Conservation (phyloP, 2,797 vertebrate species). For the Melanotaenia nigrans region DNA sequence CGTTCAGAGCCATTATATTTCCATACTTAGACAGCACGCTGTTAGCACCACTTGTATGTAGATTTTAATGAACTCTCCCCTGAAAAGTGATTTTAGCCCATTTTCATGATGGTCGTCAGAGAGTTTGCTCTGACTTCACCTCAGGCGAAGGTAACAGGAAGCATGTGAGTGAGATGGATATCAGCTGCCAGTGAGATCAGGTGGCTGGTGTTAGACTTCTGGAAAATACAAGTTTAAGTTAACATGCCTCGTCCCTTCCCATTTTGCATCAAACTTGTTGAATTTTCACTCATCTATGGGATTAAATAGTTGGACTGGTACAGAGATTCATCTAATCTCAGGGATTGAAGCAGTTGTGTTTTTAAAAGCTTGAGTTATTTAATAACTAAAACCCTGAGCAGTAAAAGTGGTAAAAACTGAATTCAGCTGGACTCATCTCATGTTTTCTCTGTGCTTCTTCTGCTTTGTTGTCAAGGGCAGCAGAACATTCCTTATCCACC, state of each 20-base stretch:
- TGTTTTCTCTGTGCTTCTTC: constrained; percentile 25
- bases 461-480: constrained; percentile 42
- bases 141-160: constrained; percentile 30
- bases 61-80: too few relatives aligned
- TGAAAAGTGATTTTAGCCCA: not conserved
- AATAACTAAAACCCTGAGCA: not conserved
- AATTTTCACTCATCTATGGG: too few relatives aligned
- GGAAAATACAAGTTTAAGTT: constrained; percentile 38
- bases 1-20: too few relatives aligned
- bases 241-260: not conserved
- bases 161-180: constrained; percentile 43
- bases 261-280: too few relatives aligned
- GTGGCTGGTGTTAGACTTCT: constrained; percentile 49
- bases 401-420: not conserved
- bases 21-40: too few relatives aligned
- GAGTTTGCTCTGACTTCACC: constrained; percentile 12
- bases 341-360: too few relatives aligned
- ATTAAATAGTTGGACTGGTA: too few relatives aligned
- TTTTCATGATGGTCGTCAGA: constrained; percentile 10
- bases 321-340: too few relatives aligned
- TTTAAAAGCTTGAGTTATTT: not conserved
- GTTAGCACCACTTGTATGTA: too few relatives aligned
- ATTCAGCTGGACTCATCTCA: constrained; percentile 2
- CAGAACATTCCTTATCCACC: constrained; percentile 50
- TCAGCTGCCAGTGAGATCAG: constrained; percentile 49